These are phyloP conservation scores for Drosophila ambigua DNA, from an alignment of 1,140 invertebrate species.

Conservation along the genomic window DNA sequence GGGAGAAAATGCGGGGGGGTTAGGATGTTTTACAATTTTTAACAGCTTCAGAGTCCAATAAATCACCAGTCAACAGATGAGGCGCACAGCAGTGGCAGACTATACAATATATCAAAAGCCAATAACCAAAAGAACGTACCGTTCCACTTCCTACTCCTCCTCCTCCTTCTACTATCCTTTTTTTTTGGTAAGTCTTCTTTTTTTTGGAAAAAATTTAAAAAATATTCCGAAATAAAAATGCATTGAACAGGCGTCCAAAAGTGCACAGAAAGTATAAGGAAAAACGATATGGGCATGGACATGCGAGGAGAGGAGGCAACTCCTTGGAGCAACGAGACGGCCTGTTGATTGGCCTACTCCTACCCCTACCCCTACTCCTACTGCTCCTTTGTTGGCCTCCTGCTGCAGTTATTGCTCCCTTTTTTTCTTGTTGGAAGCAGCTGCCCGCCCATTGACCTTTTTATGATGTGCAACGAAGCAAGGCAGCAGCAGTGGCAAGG, in stretches of 20 bases:
- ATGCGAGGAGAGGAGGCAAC: conserved; percentile 9
- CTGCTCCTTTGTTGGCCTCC: conserved; percentile 5
- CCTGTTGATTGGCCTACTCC: conserved; percentile 32
- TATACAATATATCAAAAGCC: background rate
- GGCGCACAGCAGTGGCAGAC: conserved; percentile 31
- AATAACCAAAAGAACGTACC: conserved; percentile 11
- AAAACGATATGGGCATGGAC: background rate
- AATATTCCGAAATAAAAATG: conserved; percentile 70
- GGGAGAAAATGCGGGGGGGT: no score
- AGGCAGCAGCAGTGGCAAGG: conserved; percentile 5
- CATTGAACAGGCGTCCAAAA: conserved; percentile 66
- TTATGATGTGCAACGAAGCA: conserved; percentile 65
- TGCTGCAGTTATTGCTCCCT: conserved; percentile 25
- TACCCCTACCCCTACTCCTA: background rate
- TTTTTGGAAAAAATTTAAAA: conserved; percentile 44
- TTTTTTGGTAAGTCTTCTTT: background rate
- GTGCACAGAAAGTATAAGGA: conserved; percentile 29
- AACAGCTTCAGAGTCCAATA: conserved; percentile 23
- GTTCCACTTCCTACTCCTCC: no score
- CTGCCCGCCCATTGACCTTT: conserved; percentile 51
- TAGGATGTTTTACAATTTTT: conserved; percentile 24
- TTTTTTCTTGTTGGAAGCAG: conserved; percentile 9
- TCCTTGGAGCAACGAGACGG: conserved; percentile 8
- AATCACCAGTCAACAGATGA: conserved; percentile 34
- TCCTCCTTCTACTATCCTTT: background rate